Percentiles rank a stretch among this genome's conserved stretches.
Evolutionary conservation across 2,888 invertebrate species (phyloP).

Genomic region (Diogma glabrata): DNA sequence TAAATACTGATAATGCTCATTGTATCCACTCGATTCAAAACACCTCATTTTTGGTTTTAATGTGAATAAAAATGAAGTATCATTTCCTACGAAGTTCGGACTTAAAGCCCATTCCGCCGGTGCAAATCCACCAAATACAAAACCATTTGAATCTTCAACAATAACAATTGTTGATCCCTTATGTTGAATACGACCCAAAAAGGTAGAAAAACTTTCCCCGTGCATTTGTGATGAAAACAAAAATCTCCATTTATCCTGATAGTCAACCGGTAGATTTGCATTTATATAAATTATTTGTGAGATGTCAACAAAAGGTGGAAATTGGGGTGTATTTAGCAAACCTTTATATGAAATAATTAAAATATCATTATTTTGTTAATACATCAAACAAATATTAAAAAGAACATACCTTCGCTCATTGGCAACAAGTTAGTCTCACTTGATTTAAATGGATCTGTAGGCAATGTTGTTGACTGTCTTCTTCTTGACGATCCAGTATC

Average conservation of each 20-base stretch:
- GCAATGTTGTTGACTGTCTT: background rate
- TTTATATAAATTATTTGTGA: constrained; percentile 72
- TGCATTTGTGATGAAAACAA: constrained; percentile 77
- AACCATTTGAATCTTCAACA: constrained; percentile 67
- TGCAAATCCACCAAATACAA: constrained; percentile 86
- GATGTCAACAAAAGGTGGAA: constrained; percentile 62
- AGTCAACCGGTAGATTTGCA: constrained; percentile 60
- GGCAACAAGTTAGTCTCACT: constrained; percentile 25
- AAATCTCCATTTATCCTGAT: constrained; percentile 73
- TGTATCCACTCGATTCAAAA: constrained; percentile 69
- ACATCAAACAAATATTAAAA: background rate
- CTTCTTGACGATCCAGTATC: background rate
- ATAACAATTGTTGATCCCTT: constrained; percentile 75
- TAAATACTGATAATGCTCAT: constrained; percentile 85
- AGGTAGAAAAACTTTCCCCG: constrained; percentile 82
- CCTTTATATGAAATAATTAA: constrained; percentile 34
- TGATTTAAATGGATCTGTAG: background rate
- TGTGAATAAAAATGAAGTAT: constrained; percentile 73
- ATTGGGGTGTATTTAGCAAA: constrained; percentile 60
- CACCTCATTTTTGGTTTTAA: constrained; percentile 68
- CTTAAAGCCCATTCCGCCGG: constrained; percentile 62
- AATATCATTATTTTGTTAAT: background rate
- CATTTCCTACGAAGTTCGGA: constrained; percentile 61
- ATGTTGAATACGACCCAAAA: constrained; percentile 59
- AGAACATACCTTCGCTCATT: constrained; percentile 22